Evolutionary conservation across 2,797 vertebrate genomes (phyloP).

Genomic region (Euthynnus affinis): DNA sequence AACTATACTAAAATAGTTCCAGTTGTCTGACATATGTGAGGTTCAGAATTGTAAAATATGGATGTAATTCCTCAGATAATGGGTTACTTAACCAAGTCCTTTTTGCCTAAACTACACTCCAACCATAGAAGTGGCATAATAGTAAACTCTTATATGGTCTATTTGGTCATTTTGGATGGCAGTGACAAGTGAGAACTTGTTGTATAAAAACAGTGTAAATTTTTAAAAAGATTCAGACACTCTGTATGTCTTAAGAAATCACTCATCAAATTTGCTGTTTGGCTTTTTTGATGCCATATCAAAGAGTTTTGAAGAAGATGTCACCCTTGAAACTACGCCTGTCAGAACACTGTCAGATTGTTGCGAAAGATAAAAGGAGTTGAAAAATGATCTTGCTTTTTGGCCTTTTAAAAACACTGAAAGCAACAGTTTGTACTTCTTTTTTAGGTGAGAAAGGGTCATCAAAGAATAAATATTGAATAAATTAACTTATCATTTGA

Average conservation of each 20-base stretch:
- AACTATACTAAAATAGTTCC: too few relatives aligned
- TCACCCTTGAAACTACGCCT: conserved; percentile 35
- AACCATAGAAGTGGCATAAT: neutral
- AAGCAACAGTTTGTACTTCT: conserved; percentile 30
- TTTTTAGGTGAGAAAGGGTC: conserved; percentile 11
- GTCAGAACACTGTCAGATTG: conserved; percentile 46
- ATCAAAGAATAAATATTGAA: neutral
- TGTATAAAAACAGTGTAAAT: conserved; percentile 7
- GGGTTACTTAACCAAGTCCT: too few relatives aligned
- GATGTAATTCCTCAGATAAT: too few relatives aligned
- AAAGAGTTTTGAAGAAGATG: conserved; percentile 34
- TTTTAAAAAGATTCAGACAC: neutral
- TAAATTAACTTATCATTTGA: neutral
- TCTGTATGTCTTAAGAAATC: conserved; percentile 4
- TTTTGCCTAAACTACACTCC: too few relatives aligned
- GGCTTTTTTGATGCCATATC: conserved; percentile 29
- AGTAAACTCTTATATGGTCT: neutral
- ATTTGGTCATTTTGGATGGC: neutral
- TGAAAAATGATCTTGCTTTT: conserved; percentile 43
- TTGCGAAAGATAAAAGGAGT: conserved; percentile 1
- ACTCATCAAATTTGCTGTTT: conserved; percentile 20
- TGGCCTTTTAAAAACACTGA: conserved; percentile 45
- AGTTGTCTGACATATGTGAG: too few relatives aligned
- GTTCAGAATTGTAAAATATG: too few relatives aligned
- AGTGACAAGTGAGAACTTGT: neutral